These are phyloP conservation scores for Nyctalus aviator DNA, from an alignment of 2,797 vertebrate species.

Conservation along the genomic window DNA sequence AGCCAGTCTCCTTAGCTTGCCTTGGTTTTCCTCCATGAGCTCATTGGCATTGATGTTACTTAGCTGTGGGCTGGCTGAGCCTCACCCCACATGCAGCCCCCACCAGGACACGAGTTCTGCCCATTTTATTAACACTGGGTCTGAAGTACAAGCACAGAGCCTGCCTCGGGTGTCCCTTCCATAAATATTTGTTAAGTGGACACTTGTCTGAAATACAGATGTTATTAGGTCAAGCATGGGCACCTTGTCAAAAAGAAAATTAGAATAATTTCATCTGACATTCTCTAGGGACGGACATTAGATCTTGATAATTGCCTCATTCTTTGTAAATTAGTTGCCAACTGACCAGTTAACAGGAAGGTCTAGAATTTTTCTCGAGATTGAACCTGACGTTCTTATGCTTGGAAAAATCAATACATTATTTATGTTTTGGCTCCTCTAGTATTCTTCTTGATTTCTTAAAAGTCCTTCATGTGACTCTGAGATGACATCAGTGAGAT, in stretches of 20 bases:
- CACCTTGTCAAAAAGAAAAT: constrained; percentile 66
- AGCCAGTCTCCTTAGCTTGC: background rate
- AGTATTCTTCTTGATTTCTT: constrained; percentile 63
- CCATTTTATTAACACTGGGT: background rate
- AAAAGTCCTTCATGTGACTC: constrained; percentile 67
- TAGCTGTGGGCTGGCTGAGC: background rate
- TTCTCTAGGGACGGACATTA: constrained; percentile 38
- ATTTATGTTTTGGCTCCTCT: constrained; percentile 67
- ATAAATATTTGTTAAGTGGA: constrained; percentile 37
- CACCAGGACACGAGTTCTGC: background rate
- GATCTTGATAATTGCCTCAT: constrained; percentile 66
- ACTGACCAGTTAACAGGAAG: constrained; percentile 68
- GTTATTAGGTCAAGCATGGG: constrained; percentile 6
- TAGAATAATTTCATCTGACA: constrained; percentile 52
- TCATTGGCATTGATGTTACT: background rate
- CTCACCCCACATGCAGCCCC: fast-evolving
- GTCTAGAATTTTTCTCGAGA: constrained; percentile 59
- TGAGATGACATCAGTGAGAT: constrained; percentile 9
- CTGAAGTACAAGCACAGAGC: background rate
- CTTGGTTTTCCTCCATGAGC: background rate
- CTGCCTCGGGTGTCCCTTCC: background rate
- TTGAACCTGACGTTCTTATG: constrained; percentile 63
- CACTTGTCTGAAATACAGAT: constrained; percentile 42
- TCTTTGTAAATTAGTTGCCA: constrained; percentile 70
- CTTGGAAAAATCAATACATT: constrained; percentile 77